Evolutionary conservation across 2,113 vertebrate species (phyloP).

Genomic region (Poeciliopsis occidentalis): DNA sequence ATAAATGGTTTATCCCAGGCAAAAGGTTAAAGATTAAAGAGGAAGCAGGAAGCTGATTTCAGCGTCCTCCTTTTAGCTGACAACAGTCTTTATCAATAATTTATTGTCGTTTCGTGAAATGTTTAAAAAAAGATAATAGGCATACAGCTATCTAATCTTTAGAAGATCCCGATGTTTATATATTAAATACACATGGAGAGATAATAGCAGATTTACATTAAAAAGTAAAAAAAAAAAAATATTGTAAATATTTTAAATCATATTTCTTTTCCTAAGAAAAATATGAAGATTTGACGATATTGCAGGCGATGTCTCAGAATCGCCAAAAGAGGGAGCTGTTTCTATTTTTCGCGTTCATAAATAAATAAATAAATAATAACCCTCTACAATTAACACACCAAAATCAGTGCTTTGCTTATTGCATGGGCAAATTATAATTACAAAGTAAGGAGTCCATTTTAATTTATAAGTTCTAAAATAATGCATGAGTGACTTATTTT

Average conservation of each 20-base stretch:
- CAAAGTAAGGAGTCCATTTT: not conserved
- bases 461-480: not conserved
- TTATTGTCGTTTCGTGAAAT: not conserved
- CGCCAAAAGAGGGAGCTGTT: slow-evolving; percentile 34
- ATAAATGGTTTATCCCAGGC: not conserved
- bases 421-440: slow-evolving; percentile 7
- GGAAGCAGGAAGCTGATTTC: not conserved
- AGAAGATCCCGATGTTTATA: not conserved
- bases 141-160: not conserved
- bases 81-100: not conserved
- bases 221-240: not conserved
- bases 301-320: not conserved
- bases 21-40: not conserved
- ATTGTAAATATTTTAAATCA: not conserved
- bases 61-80: not conserved
- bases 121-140: not conserved
- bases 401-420: slow-evolving; percentile 8
- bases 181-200: too few relatives aligned
- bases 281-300: not conserved
- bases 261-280: not conserved
- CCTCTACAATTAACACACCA: not conserved
- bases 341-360: not conserved
- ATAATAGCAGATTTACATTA: not conserved
- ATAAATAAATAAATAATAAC: not conserved
- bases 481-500: slow-evolving; percentile 21